phyloP scores from a whole-genome alignment of 2,113 vertebrate genomes.

The Anarhynchus alexandrinus region DNA sequence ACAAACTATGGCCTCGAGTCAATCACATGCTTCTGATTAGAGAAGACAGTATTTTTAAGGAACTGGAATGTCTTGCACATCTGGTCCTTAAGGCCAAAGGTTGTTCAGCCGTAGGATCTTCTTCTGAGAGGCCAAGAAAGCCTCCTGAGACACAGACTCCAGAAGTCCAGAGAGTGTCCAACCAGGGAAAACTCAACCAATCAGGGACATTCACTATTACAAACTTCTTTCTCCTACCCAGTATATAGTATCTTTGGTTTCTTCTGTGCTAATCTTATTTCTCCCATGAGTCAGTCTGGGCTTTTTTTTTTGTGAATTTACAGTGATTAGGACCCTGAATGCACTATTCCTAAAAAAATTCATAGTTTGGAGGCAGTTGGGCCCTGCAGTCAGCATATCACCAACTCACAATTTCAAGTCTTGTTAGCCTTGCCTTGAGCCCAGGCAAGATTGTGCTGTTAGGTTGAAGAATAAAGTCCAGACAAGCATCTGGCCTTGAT shows the following conservation, averaged over 20 bases:
- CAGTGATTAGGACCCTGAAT: background rate
- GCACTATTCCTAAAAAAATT: background rate
- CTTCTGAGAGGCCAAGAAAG: background rate
- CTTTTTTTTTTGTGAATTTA: background rate
- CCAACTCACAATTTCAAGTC: background rate
- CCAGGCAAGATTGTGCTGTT: background rate
- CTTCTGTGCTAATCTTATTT: background rate
- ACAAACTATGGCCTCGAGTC: background rate
- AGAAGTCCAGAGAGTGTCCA: background rate
- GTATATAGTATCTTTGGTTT: background rate
- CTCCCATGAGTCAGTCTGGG: background rate
- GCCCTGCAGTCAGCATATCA: background rate
- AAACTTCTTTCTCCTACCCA: background rate
- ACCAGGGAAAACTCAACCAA: background rate
- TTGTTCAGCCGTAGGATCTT: background rate
- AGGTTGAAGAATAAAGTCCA: background rate
- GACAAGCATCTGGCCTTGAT: constrained; percentile 7
- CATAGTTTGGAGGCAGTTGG: background rate
- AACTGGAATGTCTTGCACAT: background rate
- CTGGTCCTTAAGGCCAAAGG: background rate
- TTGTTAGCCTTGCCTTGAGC: background rate
- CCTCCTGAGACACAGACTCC: background rate
- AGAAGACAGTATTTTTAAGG: background rate
- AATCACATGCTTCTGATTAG: background rate
- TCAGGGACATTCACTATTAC: background rate